phyloP scores from a whole-genome alignment of 2,797 vertebrate species.

The Macroramphosus scolopax region DNA sequence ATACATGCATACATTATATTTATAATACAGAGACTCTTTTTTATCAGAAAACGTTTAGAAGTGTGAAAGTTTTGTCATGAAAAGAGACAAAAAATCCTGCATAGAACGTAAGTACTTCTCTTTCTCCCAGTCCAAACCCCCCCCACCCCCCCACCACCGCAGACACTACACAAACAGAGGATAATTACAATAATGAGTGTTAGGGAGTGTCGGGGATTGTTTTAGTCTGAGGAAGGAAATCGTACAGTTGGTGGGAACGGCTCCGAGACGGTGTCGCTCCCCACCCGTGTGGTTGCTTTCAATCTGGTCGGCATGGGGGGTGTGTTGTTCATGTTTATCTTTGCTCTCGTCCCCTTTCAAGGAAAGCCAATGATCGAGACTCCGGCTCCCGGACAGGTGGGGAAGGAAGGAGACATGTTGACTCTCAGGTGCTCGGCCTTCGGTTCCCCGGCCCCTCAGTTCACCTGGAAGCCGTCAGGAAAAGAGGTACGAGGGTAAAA shows the following conservation, averaged over 20 bases:
- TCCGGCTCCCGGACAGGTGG: constrained; percentile 48
- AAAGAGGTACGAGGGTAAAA: constrained; percentile 69
- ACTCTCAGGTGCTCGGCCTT: constrained; percentile 77
- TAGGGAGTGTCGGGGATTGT: too few species aligned
- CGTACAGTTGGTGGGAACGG: constrained; percentile 4
- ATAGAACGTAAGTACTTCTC: too few species aligned
- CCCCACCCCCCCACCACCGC: too few species aligned
- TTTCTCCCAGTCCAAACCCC: too few species aligned
- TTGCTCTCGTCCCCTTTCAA: constrained; percentile 35
- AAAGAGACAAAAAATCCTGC: too few species aligned
- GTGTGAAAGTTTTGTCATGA: too few species aligned
- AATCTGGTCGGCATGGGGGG: not conserved
- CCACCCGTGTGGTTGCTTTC: constrained; percentile 1
- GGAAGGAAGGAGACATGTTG: constrained; percentile 74
- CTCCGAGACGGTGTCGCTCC: constrained; percentile 15
- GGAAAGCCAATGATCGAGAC: constrained; percentile 76
- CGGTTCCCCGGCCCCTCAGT: constrained; percentile 79
- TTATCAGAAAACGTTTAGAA: too few species aligned
- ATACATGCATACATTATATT: too few species aligned
- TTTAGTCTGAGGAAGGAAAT: constrained; percentile 27
- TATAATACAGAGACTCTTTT: too few species aligned
- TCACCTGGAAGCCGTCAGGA: constrained; percentile 82
- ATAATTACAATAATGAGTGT: too few species aligned
- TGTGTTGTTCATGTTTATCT: too few species aligned
- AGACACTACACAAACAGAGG: too few species aligned